Base-by-base conservation (phyloP, 2,797 vertebrate genomes). In the Simalia tracyae region DNA sequence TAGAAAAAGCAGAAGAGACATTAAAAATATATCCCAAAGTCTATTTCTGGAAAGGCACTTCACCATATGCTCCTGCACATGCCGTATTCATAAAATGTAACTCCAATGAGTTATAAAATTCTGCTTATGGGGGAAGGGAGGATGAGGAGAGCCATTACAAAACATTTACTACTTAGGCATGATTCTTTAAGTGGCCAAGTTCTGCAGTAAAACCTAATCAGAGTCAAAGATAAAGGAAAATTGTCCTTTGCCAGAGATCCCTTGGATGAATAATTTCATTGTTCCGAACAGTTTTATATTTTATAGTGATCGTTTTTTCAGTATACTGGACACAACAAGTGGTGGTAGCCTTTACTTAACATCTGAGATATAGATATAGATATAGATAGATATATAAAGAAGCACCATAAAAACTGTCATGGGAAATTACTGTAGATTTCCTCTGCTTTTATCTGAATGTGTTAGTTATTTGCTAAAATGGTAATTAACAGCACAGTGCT, bases 191-290 rank as follows among this genome's bases (percentile, higher is more conserved):
- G 89, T 81, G 63, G 36, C 54, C 68, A 87, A 64, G 93, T 95
- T 95, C 64, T 91, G 26, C 12, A 84, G 31, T 91, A 86, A 90
- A 96, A 93, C 90, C 59, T 2, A 91, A n/a, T 90, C 89, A 93
- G 92, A 89, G 28, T 72, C 59, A 64, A 22, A 91, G 54, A 76
- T 84, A 90, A 93, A 95, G 93, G 3, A 93, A 95, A 86, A 28
- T 11, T 81, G 86, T 64, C 46, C 28, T 10, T 90, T 94, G 91
- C 92, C 90, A 88, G 86, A 66, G 50, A 84, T 90, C 50, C 5
- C 85, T 94, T 90, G 24, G 36, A 19, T 85, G 8, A 94, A 93
- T 87, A 94, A 76, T 0, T 4, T 91, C 24, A 76, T 64, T 91
- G 42, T 24, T 92, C 31, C 92, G 14, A 93, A 90, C 0, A 28